A percentile compares a stretch with the other conserved stretches of the same genome.
Evolutionary conservation across 2,888 invertebrate species (phyloP).

Genomic region (Heteropelma amictum): DNA sequence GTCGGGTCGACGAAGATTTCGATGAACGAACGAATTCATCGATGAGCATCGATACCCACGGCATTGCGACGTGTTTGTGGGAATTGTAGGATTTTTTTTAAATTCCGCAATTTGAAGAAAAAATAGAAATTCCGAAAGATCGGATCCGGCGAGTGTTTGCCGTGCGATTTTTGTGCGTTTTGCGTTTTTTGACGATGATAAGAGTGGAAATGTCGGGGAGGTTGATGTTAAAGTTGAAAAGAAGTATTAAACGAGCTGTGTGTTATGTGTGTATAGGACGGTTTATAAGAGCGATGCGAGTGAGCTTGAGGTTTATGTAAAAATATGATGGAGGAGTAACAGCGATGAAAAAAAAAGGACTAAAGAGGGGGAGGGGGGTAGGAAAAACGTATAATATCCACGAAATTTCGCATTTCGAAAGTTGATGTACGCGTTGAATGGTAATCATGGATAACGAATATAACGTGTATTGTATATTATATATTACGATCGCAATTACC

Average conservation of each 20-base stretch:
- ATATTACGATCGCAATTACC: constrained; percentile 63
- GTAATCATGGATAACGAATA: constrained; percentile 68
- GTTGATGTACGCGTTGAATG: constrained; percentile 66
- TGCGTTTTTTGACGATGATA: constrained; percentile 1
- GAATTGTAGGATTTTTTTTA: no score
- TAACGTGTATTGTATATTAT: constrained; percentile 69
- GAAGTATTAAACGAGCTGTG: constrained; percentile 75
- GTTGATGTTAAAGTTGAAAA: constrained; percentile 72
- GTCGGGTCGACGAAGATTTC: no score
- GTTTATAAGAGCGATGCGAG: constrained; percentile 68
- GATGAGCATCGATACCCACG: no score
- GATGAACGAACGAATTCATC: no score
- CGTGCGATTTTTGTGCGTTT: neutral
- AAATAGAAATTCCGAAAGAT: no score
- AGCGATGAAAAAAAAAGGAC: neutral
- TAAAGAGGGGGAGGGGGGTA: neutral
- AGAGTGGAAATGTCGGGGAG: neutral
- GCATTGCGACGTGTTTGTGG: no score
- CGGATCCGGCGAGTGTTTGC: no score
- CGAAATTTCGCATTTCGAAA: constrained; percentile 22
- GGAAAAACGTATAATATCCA: neutral
- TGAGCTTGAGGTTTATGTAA: constrained; percentile 69
- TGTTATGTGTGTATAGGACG: constrained; percentile 74
- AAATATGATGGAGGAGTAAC: constrained; percentile 51
- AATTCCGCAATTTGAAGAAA: no score